These are phyloP conservation scores for Orientallactaga bullata DNA, from an alignment of 2,113 vertebrate species.

Conservation along the genomic window DNA sequence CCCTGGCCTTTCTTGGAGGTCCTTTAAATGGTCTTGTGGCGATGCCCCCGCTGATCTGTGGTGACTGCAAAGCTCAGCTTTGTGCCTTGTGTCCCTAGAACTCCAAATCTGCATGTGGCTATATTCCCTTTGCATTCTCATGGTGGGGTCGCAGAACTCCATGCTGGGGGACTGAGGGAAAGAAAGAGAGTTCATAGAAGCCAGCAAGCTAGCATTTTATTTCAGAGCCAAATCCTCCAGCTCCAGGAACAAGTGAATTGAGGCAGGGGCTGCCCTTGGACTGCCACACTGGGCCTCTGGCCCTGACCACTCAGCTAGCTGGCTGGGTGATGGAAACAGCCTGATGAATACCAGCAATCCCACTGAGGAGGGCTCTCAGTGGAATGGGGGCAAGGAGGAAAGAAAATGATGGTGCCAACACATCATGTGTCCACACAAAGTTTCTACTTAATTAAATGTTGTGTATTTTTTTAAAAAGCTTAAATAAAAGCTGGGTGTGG, in stretches of 20 bases:
- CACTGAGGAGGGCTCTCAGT: no score
- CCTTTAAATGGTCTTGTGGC: neutral
- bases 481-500: no score
- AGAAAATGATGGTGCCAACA: no score
- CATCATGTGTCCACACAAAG: no score
- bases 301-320: neutral
- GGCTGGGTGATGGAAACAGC: neutral
- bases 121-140: neutral
- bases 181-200: neutral
- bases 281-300: neutral
- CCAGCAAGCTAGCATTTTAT: no score
- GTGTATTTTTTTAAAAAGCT: no score
- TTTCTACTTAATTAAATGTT: no score
- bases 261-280: neutral
- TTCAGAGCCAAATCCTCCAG: neutral
- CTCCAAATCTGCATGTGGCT: neutral
- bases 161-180: rapidly evolving
- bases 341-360: no score
- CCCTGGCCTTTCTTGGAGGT: neutral
- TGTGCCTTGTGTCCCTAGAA: neutral
- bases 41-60: neutral
- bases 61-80: neutral
- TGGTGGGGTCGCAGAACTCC: neutral
- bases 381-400: no score
- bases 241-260: neutral